phyloP scores from a whole-genome alignment of 2,113 vertebrate species.

The Gnathonemus echidnorhynchus region DNA sequence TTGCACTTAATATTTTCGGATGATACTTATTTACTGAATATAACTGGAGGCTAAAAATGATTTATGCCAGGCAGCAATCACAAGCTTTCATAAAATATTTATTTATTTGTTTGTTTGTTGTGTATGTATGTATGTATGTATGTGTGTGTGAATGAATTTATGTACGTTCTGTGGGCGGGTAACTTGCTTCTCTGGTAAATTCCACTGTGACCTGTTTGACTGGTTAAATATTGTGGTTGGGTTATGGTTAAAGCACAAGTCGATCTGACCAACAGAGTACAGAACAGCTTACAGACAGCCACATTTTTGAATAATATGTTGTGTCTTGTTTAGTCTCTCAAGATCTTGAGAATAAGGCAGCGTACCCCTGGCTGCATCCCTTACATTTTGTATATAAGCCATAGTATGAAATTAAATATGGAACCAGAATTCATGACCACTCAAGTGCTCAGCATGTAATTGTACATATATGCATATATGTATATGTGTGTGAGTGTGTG shows the following conservation, averaged over 20 bases:
- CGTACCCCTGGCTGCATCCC: background rate
- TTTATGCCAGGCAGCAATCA: background rate
- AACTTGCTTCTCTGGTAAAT: background rate
- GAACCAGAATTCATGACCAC: background rate
- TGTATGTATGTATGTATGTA: background rate
- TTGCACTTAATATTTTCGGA: background rate
- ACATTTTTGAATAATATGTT: background rate
- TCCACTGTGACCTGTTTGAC: background rate
- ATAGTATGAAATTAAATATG: background rate
- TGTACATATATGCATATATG: background rate
- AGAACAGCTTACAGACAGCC: background rate
- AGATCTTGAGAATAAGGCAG: background rate
- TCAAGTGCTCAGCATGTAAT: background rate
- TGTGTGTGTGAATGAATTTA: too few species aligned
- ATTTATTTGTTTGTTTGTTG: background rate
- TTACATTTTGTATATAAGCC: background rate
- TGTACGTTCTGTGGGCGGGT: background rate
- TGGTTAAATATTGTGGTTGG: background rate
- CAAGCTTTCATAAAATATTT: background rate
- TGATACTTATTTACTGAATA: background rate
- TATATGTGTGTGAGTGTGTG: too few species aligned
- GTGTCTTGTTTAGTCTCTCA: background rate
- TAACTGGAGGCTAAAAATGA: background rate
- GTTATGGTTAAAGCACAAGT: background rate
- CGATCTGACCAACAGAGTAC: background rate